A percentile compares a stretch with the other conserved stretches of the same genome.
These are phyloP conservation scores for Drosophila bifasciata DNA, from an alignment of 1,140 invertebrate species.

Conservation along the genomic window DNA sequence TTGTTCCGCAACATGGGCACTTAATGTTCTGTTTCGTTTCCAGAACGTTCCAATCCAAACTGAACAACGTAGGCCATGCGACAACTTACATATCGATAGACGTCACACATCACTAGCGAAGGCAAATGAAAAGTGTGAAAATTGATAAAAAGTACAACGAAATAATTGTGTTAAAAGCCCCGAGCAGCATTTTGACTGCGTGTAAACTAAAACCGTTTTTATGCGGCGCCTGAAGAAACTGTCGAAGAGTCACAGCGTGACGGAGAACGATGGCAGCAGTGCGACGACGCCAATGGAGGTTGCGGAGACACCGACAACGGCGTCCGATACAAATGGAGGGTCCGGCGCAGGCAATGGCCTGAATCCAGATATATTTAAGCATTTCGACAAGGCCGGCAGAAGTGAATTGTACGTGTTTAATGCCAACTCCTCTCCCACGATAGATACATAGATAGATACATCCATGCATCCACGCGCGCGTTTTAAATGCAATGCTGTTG, in stretches of 20 bases:
- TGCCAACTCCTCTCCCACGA: slow-evolving; percentile 28
- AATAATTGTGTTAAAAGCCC: slow-evolving; percentile 20
- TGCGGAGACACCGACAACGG: slow-evolving; percentile 12
- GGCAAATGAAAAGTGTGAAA: too few species aligned
- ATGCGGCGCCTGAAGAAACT: slow-evolving; percentile 69
- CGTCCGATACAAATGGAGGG: slow-evolving; percentile 40
- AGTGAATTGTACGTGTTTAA: slow-evolving; percentile 77
- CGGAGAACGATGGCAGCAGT: slow-evolving; percentile 34
- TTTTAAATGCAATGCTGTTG: not conserved
- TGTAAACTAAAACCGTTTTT: slow-evolving; percentile 34
- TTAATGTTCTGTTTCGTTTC: too few species aligned
- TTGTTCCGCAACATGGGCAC: too few species aligned
- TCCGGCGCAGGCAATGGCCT: slow-evolving; percentile 22
- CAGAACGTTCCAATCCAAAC: too few species aligned
- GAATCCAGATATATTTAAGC: slow-evolving; percentile 74
- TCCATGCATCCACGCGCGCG: slow-evolving; percentile 27
- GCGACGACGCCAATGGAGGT: slow-evolving; percentile 38
- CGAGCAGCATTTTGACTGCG: slow-evolving; percentile 20
- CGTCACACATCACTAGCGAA: too few species aligned
- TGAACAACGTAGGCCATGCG: too few species aligned
- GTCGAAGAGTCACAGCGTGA: slow-evolving; percentile 70
- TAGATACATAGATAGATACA: slow-evolving; percentile 23
- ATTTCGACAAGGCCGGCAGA: slow-evolving; percentile 76
- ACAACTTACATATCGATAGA: too few species aligned
- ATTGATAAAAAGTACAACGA: not conserved